Percentiles rank a stretch among this genome's conserved stretches.
Conservation (phyloP, 2,888 invertebrate species). For the Oscheius sp. region DNA sequence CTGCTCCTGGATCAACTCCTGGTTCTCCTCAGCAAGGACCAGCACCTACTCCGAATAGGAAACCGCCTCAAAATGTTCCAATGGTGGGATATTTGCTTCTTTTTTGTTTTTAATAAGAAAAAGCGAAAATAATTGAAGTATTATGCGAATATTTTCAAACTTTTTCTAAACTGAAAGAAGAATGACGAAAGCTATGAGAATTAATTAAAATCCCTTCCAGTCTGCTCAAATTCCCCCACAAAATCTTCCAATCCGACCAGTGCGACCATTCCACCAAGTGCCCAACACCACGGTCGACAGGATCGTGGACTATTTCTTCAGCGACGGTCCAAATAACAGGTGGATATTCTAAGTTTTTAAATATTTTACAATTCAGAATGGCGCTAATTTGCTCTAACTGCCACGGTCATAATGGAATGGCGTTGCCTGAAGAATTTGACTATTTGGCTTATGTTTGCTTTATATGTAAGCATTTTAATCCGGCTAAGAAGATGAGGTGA, state of each 20-base stretch:
- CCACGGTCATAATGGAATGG: conserved; percentile 91
- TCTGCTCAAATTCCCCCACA: conserved; percentile 7
- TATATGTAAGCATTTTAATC: conserved; percentile 63
- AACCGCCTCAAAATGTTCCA: neutral
- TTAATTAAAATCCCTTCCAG: conserved; percentile 8
- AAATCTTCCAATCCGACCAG: conserved; percentile 25
- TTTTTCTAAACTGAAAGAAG: too few relatives aligned
- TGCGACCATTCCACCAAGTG: conserved; percentile 76
- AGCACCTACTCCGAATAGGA: neutral
- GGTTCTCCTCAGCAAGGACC: neutral
- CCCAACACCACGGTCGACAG: conserved; percentile 88
- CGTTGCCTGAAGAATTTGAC: conserved; percentile 82
- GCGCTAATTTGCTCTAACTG: conserved; percentile 93
- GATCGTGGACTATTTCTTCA: conserved; percentile 91
- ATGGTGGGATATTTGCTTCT: conserved; percentile 15
- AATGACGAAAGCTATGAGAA: too few relatives aligned
- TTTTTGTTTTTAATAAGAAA: neutral
- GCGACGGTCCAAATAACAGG: conserved; percentile 92
- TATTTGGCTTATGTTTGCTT: conserved; percentile 83
- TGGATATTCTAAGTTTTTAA: conserved; percentile 28
- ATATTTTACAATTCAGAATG: conserved; percentile 76
- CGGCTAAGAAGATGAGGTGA: conserved; percentile 53
- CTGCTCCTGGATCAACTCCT: too few relatives aligned
- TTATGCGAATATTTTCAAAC: too few relatives aligned
- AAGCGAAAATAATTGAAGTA: too few relatives aligned